Evolutionary conservation across 2,888 invertebrate species (phyloP).

Genomic region (Drosophila multiciliata): DNA sequence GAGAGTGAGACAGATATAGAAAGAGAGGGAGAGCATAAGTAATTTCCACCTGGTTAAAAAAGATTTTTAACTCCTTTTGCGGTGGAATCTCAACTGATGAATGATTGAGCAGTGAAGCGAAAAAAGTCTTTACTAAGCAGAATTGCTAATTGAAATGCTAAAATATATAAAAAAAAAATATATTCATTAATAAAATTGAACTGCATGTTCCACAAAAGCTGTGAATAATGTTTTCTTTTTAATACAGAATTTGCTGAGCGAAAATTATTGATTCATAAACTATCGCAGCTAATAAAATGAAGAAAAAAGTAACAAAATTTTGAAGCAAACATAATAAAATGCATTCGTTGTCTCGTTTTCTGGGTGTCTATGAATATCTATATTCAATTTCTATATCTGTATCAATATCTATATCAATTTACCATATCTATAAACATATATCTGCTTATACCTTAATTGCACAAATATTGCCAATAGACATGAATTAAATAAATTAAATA

Average conservation of each 20-base stretch:
- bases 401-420: neutral
- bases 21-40: neutral
- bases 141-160: neutral
- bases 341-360: neutral
- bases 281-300: neutral
- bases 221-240: neutral
- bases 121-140: neutral
- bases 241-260: neutral
- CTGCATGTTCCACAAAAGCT: neutral
- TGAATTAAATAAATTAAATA: too few species aligned
- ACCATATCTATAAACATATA: too few species aligned
- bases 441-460: too few species aligned
- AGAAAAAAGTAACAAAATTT: neutral
- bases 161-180: neutral
- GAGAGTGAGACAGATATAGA: neutral
- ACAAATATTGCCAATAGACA: neutral
- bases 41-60: neutral
- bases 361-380: neutral
- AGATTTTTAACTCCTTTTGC: neutral
- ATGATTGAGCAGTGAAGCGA: conserved; percentile 1
- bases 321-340: neutral
- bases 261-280: neutral
- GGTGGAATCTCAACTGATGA: neutral
- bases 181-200: neutral
- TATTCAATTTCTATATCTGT: neutral